Percentiles rank a stretch among this genome's conserved stretches.
These are phyloP conservation scores for Alouatta palliata DNA, from an alignment of 2,113 vertebrate genomes.

Conservation along the genomic window DNA sequence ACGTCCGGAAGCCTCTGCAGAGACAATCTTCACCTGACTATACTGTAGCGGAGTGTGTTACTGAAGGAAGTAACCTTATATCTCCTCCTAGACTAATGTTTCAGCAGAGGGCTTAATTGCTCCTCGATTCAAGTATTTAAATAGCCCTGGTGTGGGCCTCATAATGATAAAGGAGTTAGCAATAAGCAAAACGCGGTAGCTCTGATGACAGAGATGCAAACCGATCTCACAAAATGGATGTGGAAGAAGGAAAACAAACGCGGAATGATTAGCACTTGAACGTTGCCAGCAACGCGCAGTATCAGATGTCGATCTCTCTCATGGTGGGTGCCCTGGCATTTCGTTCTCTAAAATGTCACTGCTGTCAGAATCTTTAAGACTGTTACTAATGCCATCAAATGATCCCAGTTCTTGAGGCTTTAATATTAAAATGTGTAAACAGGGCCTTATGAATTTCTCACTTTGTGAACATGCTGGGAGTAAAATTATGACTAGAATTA, in stretches of 20 bases:
- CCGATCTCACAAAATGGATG: neutral
- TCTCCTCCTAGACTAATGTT: conserved; percentile 78
- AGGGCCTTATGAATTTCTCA: neutral
- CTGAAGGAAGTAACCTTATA: conserved; percentile 79
- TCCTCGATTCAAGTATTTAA: conserved; percentile 72
- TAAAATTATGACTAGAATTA: neutral
- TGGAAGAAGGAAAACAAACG: neutral
- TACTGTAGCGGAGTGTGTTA: neutral
- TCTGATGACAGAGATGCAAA: no score
- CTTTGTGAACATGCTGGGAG: rapidly evolving
- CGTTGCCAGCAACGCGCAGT: rapidly evolving
- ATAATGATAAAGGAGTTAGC: neutral
- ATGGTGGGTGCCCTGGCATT: neutral
- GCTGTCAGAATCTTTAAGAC: neutral
- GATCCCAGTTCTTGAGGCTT: neutral
- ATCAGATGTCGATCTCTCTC: neutral
- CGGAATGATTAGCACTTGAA: rapidly evolving
- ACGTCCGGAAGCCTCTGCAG: conserved; percentile 48
- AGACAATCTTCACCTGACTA: neutral
- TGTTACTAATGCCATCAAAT: neutral
- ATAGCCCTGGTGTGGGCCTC: conserved; percentile 48
- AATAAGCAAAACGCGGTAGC: neutral
- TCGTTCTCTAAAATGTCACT: conserved; percentile 67
- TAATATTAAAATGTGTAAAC: neutral
- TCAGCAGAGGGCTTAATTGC: conserved; percentile 80